Conservation (phyloP, 1,140 invertebrate species). For the Pachyrhynchus sulphureomaculatus region DNA sequence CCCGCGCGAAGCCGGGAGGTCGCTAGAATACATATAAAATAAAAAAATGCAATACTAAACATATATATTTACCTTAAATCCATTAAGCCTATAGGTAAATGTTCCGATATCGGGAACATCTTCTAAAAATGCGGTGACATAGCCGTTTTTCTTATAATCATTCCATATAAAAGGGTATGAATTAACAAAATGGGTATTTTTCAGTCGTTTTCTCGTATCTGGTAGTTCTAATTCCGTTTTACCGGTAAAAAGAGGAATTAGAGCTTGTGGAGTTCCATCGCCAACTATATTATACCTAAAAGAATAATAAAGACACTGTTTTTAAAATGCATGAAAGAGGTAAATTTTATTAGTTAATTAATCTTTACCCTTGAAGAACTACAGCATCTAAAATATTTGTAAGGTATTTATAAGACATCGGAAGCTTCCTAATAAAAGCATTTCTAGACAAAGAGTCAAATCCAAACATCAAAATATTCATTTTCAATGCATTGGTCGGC, state of each 20-base stretch:
- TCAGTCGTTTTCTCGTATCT: conserved; percentile 73
- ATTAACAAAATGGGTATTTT: conserved; percentile 68
- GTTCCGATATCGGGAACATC: conserved; percentile 83
- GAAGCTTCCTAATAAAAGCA: conserved; percentile 83
- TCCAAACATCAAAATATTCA: conserved; percentile 86
- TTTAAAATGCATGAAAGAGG: neutral
- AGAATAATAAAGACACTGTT: neutral
- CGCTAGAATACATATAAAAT: too few species aligned
- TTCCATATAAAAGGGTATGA: conserved; percentile 83
- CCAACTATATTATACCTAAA: conserved; percentile 78
- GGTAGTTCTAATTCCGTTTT: conserved; percentile 86
- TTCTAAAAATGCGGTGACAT: conserved; percentile 80
- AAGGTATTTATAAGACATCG: conserved; percentile 77
- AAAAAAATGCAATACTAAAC: too few species aligned
- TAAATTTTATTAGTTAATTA: neutral
- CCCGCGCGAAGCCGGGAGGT: too few species aligned
- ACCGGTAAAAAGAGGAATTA: conserved; percentile 88
- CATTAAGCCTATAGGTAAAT: conserved; percentile 88
- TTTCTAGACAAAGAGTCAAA: conserved; percentile 89
- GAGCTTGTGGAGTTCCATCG: conserved; percentile 90
- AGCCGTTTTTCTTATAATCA: conserved; percentile 69
- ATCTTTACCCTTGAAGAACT: conserved; percentile 66
- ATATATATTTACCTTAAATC: conserved; percentile 68
- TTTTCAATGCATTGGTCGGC: conserved; percentile 54
- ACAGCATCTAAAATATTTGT: conserved; percentile 66